Percentiles rank a stretch among this genome's conserved stretches.
Conservation (phyloP, 2,888 invertebrate genomes). For the Scaptomyza polygonia region DNA sequence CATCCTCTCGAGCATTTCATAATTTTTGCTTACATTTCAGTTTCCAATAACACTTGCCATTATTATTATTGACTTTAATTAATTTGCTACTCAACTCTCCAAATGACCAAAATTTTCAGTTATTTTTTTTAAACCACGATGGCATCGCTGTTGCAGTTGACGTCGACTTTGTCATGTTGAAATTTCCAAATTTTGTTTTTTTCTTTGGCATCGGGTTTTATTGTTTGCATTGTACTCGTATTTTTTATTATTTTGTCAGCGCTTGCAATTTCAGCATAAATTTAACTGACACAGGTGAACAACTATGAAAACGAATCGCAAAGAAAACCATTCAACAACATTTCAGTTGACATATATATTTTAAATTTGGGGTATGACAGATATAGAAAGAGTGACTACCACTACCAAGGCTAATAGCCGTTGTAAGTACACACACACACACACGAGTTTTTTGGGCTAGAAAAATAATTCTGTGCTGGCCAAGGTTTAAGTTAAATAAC, state of each 20-base stretch:
- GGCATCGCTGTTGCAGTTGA: constrained; percentile 16
- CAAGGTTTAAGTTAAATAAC: constrained; percentile 4
- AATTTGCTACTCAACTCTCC: constrained; percentile 26
- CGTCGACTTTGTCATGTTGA: constrained; percentile 51
- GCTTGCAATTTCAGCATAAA: constrained; percentile 71
- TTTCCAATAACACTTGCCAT: constrained; percentile 25
- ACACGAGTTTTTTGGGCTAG: constrained; percentile 11
- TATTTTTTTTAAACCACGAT: background rate
- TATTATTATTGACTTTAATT: constrained; percentile 61
- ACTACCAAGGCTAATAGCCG: constrained; percentile 28
- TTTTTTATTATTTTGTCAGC: constrained; percentile 40
- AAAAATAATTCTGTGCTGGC: constrained; percentile 21
- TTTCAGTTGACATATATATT: constrained; percentile 59
- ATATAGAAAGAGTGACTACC: constrained; percentile 1
- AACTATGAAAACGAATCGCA: constrained; percentile 38
- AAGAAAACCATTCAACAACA: constrained; percentile 38
- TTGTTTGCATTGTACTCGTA: constrained; percentile 28
- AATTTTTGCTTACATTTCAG: constrained; percentile 49
- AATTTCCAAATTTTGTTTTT: constrained; percentile 18
- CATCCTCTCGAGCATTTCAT: constrained; percentile 49
- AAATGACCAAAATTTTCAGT: background rate
- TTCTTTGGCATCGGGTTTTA: constrained; percentile 37
- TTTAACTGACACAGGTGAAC: constrained; percentile 64
- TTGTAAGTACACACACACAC: constrained; percentile 15
- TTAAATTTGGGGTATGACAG: constrained; percentile 23